Percentiles rank a stretch among this genome's conserved stretches.
phyloP scores from a whole-genome alignment of 2,888 invertebrate genomes.

The Apotomis turbidana region DNA sequence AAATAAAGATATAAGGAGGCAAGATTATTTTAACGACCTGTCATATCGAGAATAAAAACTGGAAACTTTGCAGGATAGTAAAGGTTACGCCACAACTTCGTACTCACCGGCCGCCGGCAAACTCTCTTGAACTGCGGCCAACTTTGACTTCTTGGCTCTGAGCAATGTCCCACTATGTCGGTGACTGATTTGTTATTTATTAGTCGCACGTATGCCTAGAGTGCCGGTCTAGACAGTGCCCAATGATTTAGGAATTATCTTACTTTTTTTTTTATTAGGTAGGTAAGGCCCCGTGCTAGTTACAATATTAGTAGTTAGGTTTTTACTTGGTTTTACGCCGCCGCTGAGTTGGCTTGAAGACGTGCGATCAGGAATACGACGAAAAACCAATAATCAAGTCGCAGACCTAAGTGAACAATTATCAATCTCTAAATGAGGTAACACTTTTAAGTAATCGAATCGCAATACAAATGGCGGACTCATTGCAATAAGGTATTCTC shows the following conservation, averaged over 20 bases:
- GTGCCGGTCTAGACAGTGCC: conserved; percentile 48
- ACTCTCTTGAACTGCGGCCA: conserved; percentile 47
- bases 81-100: conserved; percentile 46
- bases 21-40: conserved; percentile 35
- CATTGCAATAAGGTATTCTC: too few species aligned
- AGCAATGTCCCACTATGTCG: conserved; percentile 73
- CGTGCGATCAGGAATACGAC: too few species aligned
- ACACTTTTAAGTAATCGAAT: too few species aligned
- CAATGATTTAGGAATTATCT: not conserved
- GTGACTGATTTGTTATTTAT: conserved; percentile 79
- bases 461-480: too few species aligned
- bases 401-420: too few species aligned
- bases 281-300: too few species aligned
- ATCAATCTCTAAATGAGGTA: too few species aligned
- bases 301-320: too few species aligned
- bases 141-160: conserved; percentile 72
- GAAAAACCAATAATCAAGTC: too few species aligned
- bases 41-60: conserved; percentile 31
- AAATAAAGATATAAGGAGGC: not conserved
- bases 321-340: too few species aligned
- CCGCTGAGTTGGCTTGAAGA: too few species aligned
- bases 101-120: conserved; percentile 48
- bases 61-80: conserved; percentile 40
- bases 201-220: conserved; percentile 64
- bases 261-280: too few species aligned